Conservation (phyloP, 2,113 vertebrate species). For the Synchiropus splendidus region DNA sequence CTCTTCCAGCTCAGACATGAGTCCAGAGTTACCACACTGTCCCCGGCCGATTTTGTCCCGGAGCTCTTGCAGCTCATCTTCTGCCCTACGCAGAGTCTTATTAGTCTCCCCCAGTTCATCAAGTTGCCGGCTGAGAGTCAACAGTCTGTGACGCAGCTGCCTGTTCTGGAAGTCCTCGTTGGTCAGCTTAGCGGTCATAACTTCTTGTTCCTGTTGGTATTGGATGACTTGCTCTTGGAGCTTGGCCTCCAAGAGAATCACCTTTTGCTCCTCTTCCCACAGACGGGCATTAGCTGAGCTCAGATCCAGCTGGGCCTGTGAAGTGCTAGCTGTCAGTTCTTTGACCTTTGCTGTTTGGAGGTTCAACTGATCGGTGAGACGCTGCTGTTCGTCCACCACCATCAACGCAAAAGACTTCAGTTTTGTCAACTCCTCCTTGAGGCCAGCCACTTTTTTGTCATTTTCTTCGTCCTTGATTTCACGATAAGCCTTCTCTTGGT, state of each 20-base stretch:
- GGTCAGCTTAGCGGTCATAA: conserved; percentile 86
- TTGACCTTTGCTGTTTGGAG: conserved; percentile 80
- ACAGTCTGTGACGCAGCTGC: conserved; percentile 84
- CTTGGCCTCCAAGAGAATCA: conserved; percentile 75
- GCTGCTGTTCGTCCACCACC: conserved; percentile 94
- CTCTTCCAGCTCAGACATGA: conserved; percentile 86
- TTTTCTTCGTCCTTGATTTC: conserved; percentile 80
- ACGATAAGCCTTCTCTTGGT: conserved; percentile 80
- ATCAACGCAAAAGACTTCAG: conserved; percentile 92
- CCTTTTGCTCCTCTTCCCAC: conserved; percentile 79
- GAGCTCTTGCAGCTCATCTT: conserved; percentile 90
- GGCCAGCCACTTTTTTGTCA: conserved; percentile 68
- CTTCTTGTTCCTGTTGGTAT: conserved; percentile 78
- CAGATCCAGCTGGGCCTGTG: conserved; percentile 76
- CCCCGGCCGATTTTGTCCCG: conserved; percentile 84
- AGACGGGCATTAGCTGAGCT: conserved; percentile 69
- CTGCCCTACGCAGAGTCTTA: conserved; percentile 81
- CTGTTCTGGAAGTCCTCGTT: conserved; percentile 86
- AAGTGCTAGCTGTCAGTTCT: conserved; percentile 69
- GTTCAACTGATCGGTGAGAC: conserved; percentile 75
- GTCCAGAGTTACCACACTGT: conserved; percentile 77
- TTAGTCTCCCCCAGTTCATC: conserved; percentile 93
- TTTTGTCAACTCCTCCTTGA: conserved; percentile 89
- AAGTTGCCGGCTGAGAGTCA: conserved; percentile 80
- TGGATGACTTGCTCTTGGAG: conserved; percentile 67